phyloP scores from a whole-genome alignment of 2,797 vertebrate species.

The Nyctalus aviator region DNA sequence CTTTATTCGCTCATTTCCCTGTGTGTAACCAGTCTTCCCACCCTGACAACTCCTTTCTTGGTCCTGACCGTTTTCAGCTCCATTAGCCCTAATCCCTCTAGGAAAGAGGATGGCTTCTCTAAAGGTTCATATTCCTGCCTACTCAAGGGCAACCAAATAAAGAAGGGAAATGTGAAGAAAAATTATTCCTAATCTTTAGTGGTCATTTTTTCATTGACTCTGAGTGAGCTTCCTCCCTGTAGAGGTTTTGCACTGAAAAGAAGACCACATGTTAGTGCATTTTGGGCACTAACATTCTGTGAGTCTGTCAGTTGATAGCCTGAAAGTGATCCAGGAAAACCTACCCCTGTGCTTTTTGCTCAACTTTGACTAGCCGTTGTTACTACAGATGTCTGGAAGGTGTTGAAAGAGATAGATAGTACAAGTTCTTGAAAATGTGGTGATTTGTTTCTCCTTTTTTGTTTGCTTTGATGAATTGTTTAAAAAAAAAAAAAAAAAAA shows the following conservation, averaged over 20 bases:
- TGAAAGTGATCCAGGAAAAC: background rate
- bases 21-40: background rate
- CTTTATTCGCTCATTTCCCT: background rate
- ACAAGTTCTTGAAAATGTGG: background rate
- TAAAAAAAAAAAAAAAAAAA: background rate
- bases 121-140: background rate
- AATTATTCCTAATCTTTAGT: background rate
- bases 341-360: background rate
- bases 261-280: background rate
- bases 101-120: background rate
- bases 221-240: background rate
- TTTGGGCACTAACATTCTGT: background rate
- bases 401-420: background rate
- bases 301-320: background rate
- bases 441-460: background rate
- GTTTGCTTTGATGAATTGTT: conserved; percentile 7
- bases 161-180: conserved; percentile 23
- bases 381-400: background rate
- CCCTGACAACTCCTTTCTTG: background rate
- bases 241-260: background rate
- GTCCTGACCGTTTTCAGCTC: background rate
- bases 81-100: background rate
- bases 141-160: background rate
- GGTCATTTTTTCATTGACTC: background rate
- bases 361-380: background rate